phyloP scores from a whole-genome alignment of 2,113 vertebrate species.

The Balaenoptera acutorostrata region DNA sequence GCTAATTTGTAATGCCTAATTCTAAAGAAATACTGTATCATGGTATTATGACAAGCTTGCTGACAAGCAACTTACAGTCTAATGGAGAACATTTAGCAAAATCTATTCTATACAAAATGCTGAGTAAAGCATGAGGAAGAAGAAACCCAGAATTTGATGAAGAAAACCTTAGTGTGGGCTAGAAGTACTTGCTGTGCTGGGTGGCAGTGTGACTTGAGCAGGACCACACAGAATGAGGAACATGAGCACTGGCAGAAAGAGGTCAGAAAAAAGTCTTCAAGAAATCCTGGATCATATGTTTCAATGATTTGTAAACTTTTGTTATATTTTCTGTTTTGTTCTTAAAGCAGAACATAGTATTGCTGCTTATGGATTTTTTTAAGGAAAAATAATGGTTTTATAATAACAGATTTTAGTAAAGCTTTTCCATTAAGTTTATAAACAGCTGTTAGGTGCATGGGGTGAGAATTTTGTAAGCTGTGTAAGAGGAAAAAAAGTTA shows the following conservation, averaged over 20 bases:
- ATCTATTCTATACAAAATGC: neutral
- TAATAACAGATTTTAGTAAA: constrained; percentile 7
- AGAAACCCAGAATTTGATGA: neutral
- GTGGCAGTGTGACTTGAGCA: neutral
- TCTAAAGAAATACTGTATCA: neutral
- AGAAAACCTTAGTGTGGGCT: neutral
- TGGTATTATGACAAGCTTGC: neutral
- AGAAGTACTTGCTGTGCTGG: neutral
- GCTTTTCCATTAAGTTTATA: neutral
- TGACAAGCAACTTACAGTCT: neutral
- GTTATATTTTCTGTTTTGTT: neutral
- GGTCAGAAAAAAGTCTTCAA: neutral
- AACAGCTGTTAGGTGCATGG: neutral
- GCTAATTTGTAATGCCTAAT: neutral
- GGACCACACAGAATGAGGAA: too few relatives aligned
- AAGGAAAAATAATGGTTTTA: neutral
- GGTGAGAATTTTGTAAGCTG: neutral
- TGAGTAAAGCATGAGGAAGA: neutral
- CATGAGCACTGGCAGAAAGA: neutral
- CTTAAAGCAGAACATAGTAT: neutral
- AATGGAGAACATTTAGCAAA: neutral
- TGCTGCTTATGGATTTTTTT: neutral
- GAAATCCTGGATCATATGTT: neutral
- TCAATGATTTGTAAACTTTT: neutral
- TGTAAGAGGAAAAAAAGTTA: neutral